Evolutionary conservation across 2,797 vertebrate genomes (phyloP), one percentile per base, ranked within the genome.

Genomic region (Paratrypauchen microcephalus): DNA sequence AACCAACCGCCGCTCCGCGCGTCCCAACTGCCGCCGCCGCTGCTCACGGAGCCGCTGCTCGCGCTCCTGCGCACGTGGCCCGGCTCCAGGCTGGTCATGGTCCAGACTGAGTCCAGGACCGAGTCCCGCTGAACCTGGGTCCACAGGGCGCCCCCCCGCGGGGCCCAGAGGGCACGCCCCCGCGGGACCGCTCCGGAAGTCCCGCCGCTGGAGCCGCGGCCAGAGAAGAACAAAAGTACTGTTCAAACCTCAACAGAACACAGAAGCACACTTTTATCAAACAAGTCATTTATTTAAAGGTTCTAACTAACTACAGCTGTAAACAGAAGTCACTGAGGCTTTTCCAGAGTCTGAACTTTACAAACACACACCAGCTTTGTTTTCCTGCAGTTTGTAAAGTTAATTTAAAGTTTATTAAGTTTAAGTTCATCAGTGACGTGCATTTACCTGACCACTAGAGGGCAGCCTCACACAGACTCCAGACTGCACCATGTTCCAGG

Each of bases 21-120:
- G 89, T 98, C 96, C 97, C 96, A 98, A 93, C 96, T 98, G 89
- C 95, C 94, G 71, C 96, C 59, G 36, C 59, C 94, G 92, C 96
- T 96, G 92, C 89, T 93, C 91, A 96, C 94, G 76, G 95, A 96
- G 75, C 94, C 95, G 24, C 94, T 90, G 59, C 94, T 95, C 28
- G 94, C 95, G 75, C 96, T 95, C 64, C 92, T 95, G 70, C 95
- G 93, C 73, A 94, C 95, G 92, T 95, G 97, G 26, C 96, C 96
- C 30, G 95, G 95, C 86, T 98, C 96, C 91, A 97, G 73, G 79
- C 88, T 93, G 88, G 91, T 92, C 86, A 95, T 95, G 83, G 94
- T 0, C 48, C 63, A 30, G 63, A 65, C 24, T 28, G 15, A 52
- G 63, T 52, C 16, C 47, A 52, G 41, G 63, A 50, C 52, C 47